Percentiles rank a stretch among this genome's conserved stretches.
phyloP scores from a whole-genome alignment of 2,113 vertebrate genomes.

The Pelecanoides urinatrix region DNA sequence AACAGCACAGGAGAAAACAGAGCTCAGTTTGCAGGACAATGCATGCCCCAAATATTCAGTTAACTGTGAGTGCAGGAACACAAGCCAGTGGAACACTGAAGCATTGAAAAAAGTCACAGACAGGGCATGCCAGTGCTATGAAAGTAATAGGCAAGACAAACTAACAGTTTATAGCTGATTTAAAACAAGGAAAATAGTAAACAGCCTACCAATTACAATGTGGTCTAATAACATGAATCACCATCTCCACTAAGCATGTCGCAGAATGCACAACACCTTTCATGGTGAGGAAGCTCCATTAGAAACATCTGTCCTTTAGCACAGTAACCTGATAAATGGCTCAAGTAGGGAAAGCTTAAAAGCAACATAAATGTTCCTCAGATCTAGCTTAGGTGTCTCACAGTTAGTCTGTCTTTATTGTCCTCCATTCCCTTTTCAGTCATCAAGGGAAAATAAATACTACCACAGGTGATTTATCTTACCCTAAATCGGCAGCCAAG shows the following conservation, averaged over 20 bases:
- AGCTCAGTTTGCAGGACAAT: background rate
- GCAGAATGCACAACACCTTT: accelerated
- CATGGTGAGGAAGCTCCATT: background rate
- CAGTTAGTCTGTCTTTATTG: background rate
- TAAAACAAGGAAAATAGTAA: background rate
- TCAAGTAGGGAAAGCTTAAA: background rate
- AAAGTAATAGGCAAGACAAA: background rate
- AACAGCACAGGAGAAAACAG: background rate
- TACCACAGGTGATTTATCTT: background rate
- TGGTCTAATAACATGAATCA: background rate
- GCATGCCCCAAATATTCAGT: background rate
- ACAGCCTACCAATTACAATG: background rate
- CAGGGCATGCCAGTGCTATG: background rate
- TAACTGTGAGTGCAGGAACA: background rate
- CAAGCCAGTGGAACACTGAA: background rate
- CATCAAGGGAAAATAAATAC: background rate
- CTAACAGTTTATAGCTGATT: background rate
- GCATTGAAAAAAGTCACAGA: background rate
- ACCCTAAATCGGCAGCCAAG: background rate
- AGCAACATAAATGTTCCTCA: background rate
- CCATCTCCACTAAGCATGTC: background rate
- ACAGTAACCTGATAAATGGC: background rate
- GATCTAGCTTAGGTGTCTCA: background rate
- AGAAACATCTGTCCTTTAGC: background rate
- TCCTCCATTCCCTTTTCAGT: background rate